phyloP scores from a whole-genome alignment of 2,113 vertebrate species.

The Xenus cinereus region DNA sequence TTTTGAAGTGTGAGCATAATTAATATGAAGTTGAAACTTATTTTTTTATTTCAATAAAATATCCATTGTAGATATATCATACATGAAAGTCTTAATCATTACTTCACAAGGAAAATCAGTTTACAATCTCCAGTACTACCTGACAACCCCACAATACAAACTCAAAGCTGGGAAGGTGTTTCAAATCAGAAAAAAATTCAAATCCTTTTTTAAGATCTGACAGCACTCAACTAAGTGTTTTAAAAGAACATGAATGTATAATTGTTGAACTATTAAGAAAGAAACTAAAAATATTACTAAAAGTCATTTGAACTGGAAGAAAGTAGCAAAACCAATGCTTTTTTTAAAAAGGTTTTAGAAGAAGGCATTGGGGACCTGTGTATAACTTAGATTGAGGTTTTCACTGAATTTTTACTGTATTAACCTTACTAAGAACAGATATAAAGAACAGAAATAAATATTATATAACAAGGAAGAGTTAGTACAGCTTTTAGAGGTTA shows the following conservation, averaged over 20 bases:
- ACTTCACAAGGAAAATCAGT: not conserved
- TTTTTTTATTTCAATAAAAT: slow-evolving; percentile 20
- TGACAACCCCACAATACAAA: not conserved
- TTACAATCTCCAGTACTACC: not conserved
- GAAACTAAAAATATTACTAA: not conserved
- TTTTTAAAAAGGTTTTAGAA: not conserved
- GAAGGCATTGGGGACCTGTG: fast-evolving
- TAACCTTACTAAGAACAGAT: not conserved
- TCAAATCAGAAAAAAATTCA: not conserved
- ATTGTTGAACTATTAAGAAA: not conserved
- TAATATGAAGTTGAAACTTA: not conserved
- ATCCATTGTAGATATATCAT: not conserved
- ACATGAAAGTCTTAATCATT: not conserved
- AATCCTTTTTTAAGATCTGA: not conserved
- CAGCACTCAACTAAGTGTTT: not conserved
- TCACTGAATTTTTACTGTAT: not conserved
- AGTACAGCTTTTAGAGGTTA: not conserved
- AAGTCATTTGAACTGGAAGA: not conserved
- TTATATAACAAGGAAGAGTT: not conserved
- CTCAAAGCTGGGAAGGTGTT: not conserved
- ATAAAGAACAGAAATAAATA: not conserved
- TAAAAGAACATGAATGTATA: not conserved
- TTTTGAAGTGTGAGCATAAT: not conserved
- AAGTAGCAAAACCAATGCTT: not conserved
- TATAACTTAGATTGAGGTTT: not conserved